These are phyloP conservation scores for Phataginus tricuspis DNA, from an alignment of 2,797 vertebrate genomes.

Conservation along the genomic window DNA sequence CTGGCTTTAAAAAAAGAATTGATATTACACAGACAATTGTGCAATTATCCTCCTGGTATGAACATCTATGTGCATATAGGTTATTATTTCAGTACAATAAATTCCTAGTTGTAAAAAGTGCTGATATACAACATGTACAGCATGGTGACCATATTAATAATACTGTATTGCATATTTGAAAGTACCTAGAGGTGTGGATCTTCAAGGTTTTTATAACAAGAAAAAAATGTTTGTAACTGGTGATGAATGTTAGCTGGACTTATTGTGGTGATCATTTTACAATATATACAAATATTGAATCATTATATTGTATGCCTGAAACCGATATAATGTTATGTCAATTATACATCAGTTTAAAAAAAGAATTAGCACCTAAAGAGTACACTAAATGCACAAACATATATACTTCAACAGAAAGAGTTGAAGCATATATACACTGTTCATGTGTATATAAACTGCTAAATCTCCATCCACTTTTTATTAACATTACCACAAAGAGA, in stretches of 20 bases:
- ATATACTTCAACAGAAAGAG: neutral
- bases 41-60: neutral
- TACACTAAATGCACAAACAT: neutral
- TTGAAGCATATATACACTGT: neutral
- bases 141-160: neutral
- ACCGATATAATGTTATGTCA: neutral
- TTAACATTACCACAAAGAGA: neutral
- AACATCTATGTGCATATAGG: neutral
- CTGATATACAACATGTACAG: neutral
- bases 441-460: neutral
- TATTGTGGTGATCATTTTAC: neutral
- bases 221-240: neutral
- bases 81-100: constrained; percentile 1
- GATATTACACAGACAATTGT: neutral
- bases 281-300: neutral
- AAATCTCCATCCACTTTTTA: neutral
- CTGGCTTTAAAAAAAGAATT: neutral
- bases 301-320: neutral
- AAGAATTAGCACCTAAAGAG: neutral
- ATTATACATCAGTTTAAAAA: neutral
- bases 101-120: constrained; percentile 4
- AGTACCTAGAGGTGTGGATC: neutral
- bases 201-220: neutral
- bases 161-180: neutral
- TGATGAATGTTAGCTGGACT: neutral